phyloP scores from a whole-genome alignment of 2,113 vertebrate species.

The Embiotoca jacksoni region DNA sequence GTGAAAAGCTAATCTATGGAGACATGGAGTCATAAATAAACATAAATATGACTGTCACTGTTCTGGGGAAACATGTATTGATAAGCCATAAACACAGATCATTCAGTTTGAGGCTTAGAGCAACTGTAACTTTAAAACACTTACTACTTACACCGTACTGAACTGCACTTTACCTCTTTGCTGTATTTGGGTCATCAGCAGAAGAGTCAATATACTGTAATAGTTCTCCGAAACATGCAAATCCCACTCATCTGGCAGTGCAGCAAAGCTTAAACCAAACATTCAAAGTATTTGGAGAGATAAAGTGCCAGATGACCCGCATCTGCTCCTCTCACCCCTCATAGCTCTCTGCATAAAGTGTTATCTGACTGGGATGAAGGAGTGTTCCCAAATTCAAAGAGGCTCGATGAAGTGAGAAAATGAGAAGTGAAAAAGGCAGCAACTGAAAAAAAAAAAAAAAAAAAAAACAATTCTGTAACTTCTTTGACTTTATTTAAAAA shows the following conservation, averaged over 20 bases:
- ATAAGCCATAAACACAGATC: not conserved
- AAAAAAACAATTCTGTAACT: too few relatives aligned
- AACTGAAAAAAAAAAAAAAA: not conserved
- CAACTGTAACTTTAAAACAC: not conserved
- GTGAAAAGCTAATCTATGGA: not conserved
- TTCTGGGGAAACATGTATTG: not conserved
- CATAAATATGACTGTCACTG: not conserved
- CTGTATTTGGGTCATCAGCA: conserved; percentile 20
- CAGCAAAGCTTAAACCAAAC: conserved; percentile 52
- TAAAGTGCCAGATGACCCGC: conserved; percentile 51
- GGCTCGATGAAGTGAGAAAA: conserved; percentile 9
- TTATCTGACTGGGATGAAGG: conserved; percentile 53
- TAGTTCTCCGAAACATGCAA: conserved; percentile 22
- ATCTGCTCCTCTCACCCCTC: conserved; percentile 47
- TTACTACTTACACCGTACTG: not conserved
- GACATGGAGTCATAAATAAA: too few relatives aligned
- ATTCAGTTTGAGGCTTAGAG: not conserved
- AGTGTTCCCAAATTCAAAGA: conserved; percentile 18
- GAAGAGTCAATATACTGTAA: not conserved
- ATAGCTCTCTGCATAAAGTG: conserved; percentile 35
- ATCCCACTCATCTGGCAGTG: conserved; percentile 37
- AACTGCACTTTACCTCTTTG: not conserved
- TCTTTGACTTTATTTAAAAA: not conserved
- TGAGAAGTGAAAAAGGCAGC: conserved; percentile 2
- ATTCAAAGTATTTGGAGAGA: conserved; percentile 62